Percentiles rank a stretch among this genome's conserved stretches.
These are phyloP conservation scores for Dolomedes plantarius DNA, from an alignment of 2,888 invertebrate species.

Conservation along the genomic window DNA sequence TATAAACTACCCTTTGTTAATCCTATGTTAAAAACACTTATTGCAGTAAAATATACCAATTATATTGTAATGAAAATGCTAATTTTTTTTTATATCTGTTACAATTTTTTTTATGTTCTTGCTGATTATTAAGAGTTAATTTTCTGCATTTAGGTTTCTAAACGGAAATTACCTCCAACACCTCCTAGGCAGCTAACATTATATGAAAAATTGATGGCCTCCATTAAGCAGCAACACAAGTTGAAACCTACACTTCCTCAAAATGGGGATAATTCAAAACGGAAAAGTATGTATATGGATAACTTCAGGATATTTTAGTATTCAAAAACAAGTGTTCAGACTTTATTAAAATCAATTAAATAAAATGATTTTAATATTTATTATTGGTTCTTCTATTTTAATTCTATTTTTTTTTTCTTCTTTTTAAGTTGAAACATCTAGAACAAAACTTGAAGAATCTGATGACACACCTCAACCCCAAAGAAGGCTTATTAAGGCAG, in stretches of 20 bases:
- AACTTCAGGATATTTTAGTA: too few relatives aligned
- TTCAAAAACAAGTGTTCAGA: too few relatives aligned
- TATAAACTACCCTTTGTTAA: too few relatives aligned
- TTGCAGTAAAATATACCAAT: too few relatives aligned
- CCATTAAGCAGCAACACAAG: slow-evolving; percentile 81
- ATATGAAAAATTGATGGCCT: slow-evolving; percentile 89
- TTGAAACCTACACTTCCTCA: slow-evolving; percentile 80
- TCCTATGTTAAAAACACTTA: too few relatives aligned
- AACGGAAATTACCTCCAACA: slow-evolving; percentile 86
- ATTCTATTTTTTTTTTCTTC: neutral
- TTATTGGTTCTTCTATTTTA: too few relatives aligned
- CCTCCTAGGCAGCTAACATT: slow-evolving; percentile 84
- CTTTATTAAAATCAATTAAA: too few relatives aligned
- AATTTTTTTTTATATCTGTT: too few relatives aligned
- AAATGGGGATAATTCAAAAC: slow-evolving; percentile 29
- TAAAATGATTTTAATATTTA: too few relatives aligned
- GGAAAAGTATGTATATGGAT: slow-evolving; percentile 50
- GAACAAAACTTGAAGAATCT: slow-evolving; percentile 75
- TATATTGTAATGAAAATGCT: too few relatives aligned
- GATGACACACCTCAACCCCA: slow-evolving; percentile 77
- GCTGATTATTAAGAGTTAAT: too few relatives aligned
- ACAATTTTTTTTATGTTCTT: too few relatives aligned
- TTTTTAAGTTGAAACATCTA: slow-evolving; percentile 75
- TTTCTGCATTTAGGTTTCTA: slow-evolving; percentile 82
- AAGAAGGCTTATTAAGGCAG: slow-evolving; percentile 88